Percentiles rank a stretch among this genome's conserved stretches.
These are phyloP conservation scores for Crypturellus tataupa DNA, from an alignment of 2,797 vertebrate genomes.

Conservation along the genomic window DNA sequence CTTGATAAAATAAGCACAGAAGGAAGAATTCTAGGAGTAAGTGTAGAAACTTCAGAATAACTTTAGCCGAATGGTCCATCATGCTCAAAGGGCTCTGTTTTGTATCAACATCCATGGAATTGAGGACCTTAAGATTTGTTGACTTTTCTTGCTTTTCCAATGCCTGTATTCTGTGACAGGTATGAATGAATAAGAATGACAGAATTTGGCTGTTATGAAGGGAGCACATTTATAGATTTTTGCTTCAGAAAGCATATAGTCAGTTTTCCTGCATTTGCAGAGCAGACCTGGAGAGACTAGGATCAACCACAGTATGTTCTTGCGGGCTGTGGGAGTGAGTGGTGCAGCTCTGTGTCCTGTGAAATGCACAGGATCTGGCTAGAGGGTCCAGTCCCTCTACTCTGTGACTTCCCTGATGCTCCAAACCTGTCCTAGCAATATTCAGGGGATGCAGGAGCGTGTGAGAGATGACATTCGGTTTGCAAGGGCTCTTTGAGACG, in stretches of 20 bases:
- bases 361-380: neutral
- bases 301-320: neutral
- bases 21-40: neutral
- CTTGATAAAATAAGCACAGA: neutral
- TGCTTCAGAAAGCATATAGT: neutral
- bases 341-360: neutral
- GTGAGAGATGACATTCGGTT: neutral
- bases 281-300: neutral
- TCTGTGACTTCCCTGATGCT: neutral
- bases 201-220: neutral
- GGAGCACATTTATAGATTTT: neutral
- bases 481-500: neutral
- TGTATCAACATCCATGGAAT: neutral
- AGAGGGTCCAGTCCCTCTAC: neutral
- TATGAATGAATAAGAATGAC: neutral
- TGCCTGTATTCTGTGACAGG: neutral
- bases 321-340: fast-evolving
- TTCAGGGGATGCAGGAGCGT: neutral
- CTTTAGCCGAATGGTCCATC: neutral
- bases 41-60: neutral
- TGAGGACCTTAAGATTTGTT: neutral
- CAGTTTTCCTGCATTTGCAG: neutral
- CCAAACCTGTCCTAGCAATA: neutral
- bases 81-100: neutral
- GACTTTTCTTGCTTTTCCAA: neutral